These are phyloP conservation scores for Leptoteleia sp. DNA, from an alignment of 1,140 invertebrate species.

Conservation along the genomic window DNA sequence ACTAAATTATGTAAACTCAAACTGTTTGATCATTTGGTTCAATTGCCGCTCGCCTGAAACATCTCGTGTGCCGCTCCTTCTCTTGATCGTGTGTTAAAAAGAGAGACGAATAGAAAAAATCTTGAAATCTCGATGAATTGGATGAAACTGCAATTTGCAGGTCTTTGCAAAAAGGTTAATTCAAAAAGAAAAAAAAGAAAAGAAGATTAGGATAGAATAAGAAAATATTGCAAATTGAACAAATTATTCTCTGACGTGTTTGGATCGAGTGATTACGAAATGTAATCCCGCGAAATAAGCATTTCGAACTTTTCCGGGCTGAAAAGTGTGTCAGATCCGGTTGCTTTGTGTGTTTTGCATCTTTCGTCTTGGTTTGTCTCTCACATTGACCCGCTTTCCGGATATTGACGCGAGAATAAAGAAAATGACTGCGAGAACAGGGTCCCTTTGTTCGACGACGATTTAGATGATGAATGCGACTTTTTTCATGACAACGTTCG, in stretches of 20 bases:
- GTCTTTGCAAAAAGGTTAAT: too few species aligned
- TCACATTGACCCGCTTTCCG: constrained; percentile 34
- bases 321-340: constrained; percentile 24
- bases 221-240: too few species aligned
- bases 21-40: too few species aligned
- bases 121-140: too few species aligned
- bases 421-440: constrained; percentile 33
- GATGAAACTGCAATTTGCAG: too few species aligned
- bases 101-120: too few species aligned
- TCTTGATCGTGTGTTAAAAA: too few species aligned
- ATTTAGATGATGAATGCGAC: constrained; percentile 49
- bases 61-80: too few species aligned
- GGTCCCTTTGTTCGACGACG: constrained; percentile 29
- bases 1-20: too few species aligned
- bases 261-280: constrained; percentile 42
- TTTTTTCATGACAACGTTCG: constrained; percentile 30
- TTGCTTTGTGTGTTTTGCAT: constrained; percentile 16
- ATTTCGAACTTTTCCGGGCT: constrained; percentile 12
- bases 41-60: too few species aligned
- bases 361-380: constrained; percentile 34
- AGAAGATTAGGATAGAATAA: too few species aligned
- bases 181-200: too few species aligned
- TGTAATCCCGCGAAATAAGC: constrained; percentile 45
- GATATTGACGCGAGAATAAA: constrained; percentile 45
- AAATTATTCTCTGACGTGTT: constrained; percentile 32